Percentiles rank a stretch among this genome's conserved stretches.
These are phyloP conservation scores for Camptogramma bilineatum DNA, from an alignment of 2,888 invertebrate genomes.

Conservation along the genomic window DNA sequence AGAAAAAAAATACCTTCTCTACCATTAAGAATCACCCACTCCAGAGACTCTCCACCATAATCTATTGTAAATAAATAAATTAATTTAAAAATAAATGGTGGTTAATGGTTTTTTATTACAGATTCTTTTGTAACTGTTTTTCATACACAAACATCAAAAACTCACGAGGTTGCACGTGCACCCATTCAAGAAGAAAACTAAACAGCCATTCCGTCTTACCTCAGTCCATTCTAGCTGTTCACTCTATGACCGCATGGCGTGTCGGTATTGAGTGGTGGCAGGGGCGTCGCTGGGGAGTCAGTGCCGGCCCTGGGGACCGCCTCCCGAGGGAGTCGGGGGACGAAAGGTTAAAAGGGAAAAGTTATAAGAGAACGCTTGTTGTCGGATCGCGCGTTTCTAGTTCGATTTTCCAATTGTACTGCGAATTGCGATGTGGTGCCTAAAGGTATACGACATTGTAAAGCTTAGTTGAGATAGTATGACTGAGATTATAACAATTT, in stretches of 20 bases:
- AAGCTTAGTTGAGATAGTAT: neutral
- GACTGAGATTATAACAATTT: neutral
- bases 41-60: too few species aligned
- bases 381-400: slow-evolving; percentile 77
- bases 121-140: too few species aligned
- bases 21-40: too few species aligned
- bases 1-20: too few species aligned
- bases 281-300: slow-evolving; percentile 73
- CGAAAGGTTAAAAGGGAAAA: slow-evolving; percentile 85
- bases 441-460: slow-evolving; percentile 4
- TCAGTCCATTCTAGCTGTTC: slow-evolving; percentile 51
- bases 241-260: slow-evolving; percentile 82
- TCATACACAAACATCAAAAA: too few species aligned
- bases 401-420: slow-evolving; percentile 74
- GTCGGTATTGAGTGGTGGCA: slow-evolving; percentile 85
- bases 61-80: too few species aligned
- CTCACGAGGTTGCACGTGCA: too few species aligned
- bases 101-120: too few species aligned
- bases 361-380: slow-evolving; percentile 85
- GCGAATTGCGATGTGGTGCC: slow-evolving; percentile 45
- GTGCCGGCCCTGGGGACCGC: slow-evolving; percentile 83
- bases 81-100: too few species aligned
- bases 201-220: slow-evolving; percentile 1
- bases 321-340: slow-evolving; percentile 79
- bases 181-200: too few species aligned